A percentile compares a stretch with the other conserved stretches of the same genome.
Evolutionary conservation across 2,888 invertebrate species (phyloP).

Genomic region (Eumacrocentrus americanus): DNA sequence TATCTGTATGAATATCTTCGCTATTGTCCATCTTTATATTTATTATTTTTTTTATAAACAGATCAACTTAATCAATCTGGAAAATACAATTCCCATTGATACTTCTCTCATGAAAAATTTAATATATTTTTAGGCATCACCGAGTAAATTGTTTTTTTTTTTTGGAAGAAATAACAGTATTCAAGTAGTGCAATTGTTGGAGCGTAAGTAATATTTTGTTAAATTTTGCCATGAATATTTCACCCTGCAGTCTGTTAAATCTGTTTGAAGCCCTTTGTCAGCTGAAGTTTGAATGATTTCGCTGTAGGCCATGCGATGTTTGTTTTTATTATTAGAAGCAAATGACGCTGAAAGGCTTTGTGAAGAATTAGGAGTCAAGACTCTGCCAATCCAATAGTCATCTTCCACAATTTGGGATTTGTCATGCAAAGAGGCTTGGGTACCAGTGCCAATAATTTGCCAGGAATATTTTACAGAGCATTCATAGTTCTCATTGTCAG

Average conservation of each 20-base stretch:
- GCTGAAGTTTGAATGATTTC: slow-evolving; percentile 42
- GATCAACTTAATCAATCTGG: not conserved
- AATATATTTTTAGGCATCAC: not conserved
- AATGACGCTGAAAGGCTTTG: not conserved
- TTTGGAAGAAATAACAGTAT: not conserved
- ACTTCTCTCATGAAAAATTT: not conserved
- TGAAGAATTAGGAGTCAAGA: slow-evolving; percentile 25
- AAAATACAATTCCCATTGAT: not conserved
- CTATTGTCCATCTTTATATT: not conserved
- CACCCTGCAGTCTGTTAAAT: slow-evolving; percentile 33
- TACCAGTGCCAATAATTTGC: slow-evolving; percentile 48
- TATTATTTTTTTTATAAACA: not conserved
- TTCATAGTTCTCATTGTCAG: slow-evolving; percentile 22
- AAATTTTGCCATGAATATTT: slow-evolving; percentile 46
- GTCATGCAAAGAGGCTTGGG: slow-evolving; percentile 40
- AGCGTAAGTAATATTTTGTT: slow-evolving; percentile 34
- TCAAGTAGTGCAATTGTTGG: slow-evolving; percentile 6
- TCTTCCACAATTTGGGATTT: slow-evolving; percentile 10
- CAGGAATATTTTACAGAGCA: slow-evolving; percentile 48
- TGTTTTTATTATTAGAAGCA: not conserved
- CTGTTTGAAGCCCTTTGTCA: slow-evolving; percentile 43
- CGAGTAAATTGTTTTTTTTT: too few relatives aligned
- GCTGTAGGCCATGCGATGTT: slow-evolving; percentile 33
- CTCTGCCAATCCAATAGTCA: slow-evolving; percentile 37
- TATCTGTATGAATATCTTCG: not conserved